Conservation (phyloP, 2,113 vertebrate genomes). For the Salvelinus namaycush region DNA sequence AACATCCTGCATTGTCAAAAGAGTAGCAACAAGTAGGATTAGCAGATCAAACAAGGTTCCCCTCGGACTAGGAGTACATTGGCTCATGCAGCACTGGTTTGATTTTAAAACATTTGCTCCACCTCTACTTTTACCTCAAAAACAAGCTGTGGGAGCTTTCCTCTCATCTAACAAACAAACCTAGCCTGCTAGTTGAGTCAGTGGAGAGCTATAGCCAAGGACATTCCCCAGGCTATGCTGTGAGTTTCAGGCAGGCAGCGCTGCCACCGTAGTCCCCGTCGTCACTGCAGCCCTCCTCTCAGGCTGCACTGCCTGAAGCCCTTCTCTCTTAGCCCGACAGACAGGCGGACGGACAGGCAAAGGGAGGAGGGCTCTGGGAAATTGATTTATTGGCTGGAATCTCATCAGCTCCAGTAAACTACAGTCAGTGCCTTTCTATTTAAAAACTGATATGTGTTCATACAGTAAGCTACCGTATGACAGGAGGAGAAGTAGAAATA, state of each 20-base stretch:
- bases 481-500: constrained; percentile 3
- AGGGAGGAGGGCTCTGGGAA: constrained; percentile 27
- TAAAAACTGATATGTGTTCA: neutral
- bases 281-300: constrained; percentile 46
- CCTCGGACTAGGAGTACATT: constrained; percentile 26
- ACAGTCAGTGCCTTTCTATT: neutral
- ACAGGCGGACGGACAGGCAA: constrained; percentile 26
- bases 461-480: neutral
- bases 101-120: constrained; percentile 59
- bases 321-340: constrained; percentile 38
- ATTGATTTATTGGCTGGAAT: constrained; percentile 46
- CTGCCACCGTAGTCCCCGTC: constrained; percentile 24
- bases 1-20: constrained; percentile 36
- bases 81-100: constrained; percentile 39
- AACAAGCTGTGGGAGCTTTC: constrained; percentile 30
- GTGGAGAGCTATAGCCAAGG: constrained; percentile 41
- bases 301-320: constrained; percentile 50
- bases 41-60: constrained; percentile 43
- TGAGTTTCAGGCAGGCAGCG: constrained; percentile 4
- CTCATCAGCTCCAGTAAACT: constrained; percentile 40
- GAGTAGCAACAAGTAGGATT: constrained; percentile 47
- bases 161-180: constrained; percentile 40
- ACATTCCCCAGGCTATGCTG: constrained; percentile 36
- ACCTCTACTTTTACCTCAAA: constrained; percentile 19
- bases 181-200: constrained; percentile 42